Base-by-base conservation (phyloP, 2,797 vertebrate species). In the Eulemur rubriventer region DNA sequence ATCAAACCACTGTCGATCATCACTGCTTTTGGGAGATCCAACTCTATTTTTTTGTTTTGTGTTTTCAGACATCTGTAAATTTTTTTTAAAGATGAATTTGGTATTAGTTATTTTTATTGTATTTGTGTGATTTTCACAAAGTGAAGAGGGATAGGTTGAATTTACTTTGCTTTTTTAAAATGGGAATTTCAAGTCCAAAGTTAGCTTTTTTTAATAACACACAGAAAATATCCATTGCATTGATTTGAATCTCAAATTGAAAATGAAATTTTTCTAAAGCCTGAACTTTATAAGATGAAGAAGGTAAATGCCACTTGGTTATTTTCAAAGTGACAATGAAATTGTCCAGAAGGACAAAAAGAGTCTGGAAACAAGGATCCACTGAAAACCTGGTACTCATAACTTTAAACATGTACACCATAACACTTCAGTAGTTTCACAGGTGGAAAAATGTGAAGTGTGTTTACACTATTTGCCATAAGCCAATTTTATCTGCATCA, bases 401-500 rank as follows among this genome's bases (percentile, higher is more conserved):
- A 85, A 93, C 61, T 55, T 84, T 95, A 93, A 96, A 92, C 86
- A 69, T 61, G 48, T 87, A 10, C 6, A 86, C 41, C 43, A 73
- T 85, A 96, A 87, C 52, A 91, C 85, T 82, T 90, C 48, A 93
- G 48, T 69, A 82, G 35, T 59, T 94, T 96, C 79, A 91, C 65
- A 97, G 80, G 82, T 78, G 86, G 91, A 78, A 95, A 92, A 91
- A 75, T 82, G 61, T 73, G 65, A 95, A 91, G 30, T 84, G 38
- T 90, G 63, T 96, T 95, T 96, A 95, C 17, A 94, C n/a, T 83
- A 69, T 57, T 90, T 96, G 61, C 91, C 43, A 73, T 92, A 55
- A 97, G 80, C 92, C 88, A 96, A 75, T 97, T 97, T 92, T 89
- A 87, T 97, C 87, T 89, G 67, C 75, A 89, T 92, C 75, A 84